phyloP scores from a whole-genome alignment of 2,113 vertebrate species.

The Falco punctatus region DNA sequence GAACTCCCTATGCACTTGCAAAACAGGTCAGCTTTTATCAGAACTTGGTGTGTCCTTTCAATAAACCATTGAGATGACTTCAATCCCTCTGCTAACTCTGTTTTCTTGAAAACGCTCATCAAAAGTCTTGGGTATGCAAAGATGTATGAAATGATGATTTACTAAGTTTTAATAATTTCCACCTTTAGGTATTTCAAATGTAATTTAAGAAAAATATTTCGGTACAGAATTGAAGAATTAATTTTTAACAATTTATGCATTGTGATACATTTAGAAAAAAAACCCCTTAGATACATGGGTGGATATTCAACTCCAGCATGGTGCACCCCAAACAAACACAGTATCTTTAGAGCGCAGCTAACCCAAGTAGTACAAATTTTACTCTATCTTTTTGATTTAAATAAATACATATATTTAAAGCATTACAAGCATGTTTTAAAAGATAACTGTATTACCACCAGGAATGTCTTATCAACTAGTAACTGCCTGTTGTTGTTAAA shows the following conservation, averaged over 20 bases:
- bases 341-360: not conserved
- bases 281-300: not conserved
- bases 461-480: not conserved
- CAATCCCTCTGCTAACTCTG: not conserved
- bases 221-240: not conserved
- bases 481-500: not conserved
- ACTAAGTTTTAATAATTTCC: not conserved
- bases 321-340: not conserved
- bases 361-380: not conserved
- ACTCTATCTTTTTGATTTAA: not conserved
- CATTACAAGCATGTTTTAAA: not conserved
- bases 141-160: not conserved
- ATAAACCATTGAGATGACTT: slow-evolving; percentile 1
- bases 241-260: not conserved
- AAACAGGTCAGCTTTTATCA: slow-evolving; percentile 17
- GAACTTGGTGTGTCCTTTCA: slow-evolving; percentile 41
- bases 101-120: not conserved
- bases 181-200: not conserved
- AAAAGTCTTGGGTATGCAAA: not conserved
- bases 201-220: not conserved
- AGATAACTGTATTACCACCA: not conserved
- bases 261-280: not conserved
- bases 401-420: not conserved
- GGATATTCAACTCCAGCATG: rapidly evolving
- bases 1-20: not conserved